Conservation (phyloP, 1,140 invertebrate species). For the Amyelois transitella region DNA sequence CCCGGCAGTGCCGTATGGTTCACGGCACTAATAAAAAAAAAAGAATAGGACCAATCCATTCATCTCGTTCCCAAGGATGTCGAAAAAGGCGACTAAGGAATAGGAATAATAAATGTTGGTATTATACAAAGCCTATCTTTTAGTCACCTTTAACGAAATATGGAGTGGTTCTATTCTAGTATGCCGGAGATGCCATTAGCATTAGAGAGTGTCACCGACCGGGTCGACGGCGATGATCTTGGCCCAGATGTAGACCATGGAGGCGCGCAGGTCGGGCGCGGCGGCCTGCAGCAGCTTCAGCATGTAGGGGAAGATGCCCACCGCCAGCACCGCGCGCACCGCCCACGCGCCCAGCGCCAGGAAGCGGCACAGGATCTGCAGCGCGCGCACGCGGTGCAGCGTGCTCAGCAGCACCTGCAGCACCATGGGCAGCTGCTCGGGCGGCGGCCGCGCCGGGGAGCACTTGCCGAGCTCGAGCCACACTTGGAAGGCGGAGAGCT, state of each 20-base stretch:
- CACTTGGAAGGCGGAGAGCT: slow-evolving; percentile 98
- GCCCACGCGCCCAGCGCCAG: slow-evolving; percentile 98
- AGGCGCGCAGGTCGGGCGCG: slow-evolving; percentile 91
- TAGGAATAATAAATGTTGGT: too few relatives aligned
- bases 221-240: slow-evolving; percentile 98
- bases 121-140: too few relatives aligned
- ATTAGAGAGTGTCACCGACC: slow-evolving; percentile 67
- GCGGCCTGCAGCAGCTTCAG: slow-evolving; percentile 96
- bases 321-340: slow-evolving; percentile 95
- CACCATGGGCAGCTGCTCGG: slow-evolving; percentile 98
- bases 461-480: slow-evolving; percentile 90
- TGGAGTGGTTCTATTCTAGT: too few relatives aligned
- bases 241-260: slow-evolving; percentile 99
- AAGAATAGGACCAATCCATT: too few relatives aligned
- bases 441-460: slow-evolving; percentile 84
- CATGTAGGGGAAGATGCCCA: slow-evolving; percentile 99
- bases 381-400: slow-evolving; percentile 94
- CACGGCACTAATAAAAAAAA: too few relatives aligned
- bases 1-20: too few relatives aligned
- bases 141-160: too few relatives aligned
- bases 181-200: not conserved
- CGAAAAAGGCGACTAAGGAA: too few relatives aligned
- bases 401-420: slow-evolving; percentile 98
- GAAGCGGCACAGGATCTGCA: slow-evolving; percentile 96
- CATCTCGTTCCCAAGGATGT: too few relatives aligned